Evolutionary conservation across 1,140 invertebrate species (phyloP), one percentile per base, ranked within the genome.

Genomic region (Macrobrachium nipponense): DNA sequence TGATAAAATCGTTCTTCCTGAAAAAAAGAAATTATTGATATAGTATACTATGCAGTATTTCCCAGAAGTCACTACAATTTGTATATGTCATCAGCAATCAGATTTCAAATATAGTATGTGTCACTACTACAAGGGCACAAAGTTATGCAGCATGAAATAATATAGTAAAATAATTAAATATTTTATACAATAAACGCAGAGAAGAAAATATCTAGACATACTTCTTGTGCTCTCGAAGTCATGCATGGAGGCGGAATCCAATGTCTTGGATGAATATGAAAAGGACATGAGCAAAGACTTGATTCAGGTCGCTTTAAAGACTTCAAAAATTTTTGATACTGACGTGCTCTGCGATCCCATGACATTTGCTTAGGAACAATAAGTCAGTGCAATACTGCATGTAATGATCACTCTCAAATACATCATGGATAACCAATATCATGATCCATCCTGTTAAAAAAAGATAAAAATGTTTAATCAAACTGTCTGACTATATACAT

Each of bases 231-330:
- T 62, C 44, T 72, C 7, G 84, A 62, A 15, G 84, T 86, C 20
- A 66, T 70, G 59, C 84, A 86, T n/a, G 84, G 84, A 27, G 84
- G 77, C 10, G 77, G 84, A 20, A 86, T 58, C 84, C 84, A 86
- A 27, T 77, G 84, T 18, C 84, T 66, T 17, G 84, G 84, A 70
- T 86, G 84, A 6, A 86, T 58, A 20, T 86, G 84, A 44, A 44
- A 43, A n/a, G 84, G 66, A 27, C 84, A 86, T 43, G 70, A 75
- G 58, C 84, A 86, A 20, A 62, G 77, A n/a, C 17, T 68, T 15
- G 84, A 72, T n/a, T 86, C 77, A 17, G 77, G 77, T 8, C 60
- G 64, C 51, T 66, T 79, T 18, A 86, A 27, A 2, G 84, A 62
- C 68, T 86, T 86, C 66, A 86, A 72, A 59, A 86, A 86, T 66